Evolutionary conservation across 2,113 vertebrate species (phyloP), one percentile per base, ranked within the genome.

Genomic region (Eulacestoma nigropectus): DNA sequence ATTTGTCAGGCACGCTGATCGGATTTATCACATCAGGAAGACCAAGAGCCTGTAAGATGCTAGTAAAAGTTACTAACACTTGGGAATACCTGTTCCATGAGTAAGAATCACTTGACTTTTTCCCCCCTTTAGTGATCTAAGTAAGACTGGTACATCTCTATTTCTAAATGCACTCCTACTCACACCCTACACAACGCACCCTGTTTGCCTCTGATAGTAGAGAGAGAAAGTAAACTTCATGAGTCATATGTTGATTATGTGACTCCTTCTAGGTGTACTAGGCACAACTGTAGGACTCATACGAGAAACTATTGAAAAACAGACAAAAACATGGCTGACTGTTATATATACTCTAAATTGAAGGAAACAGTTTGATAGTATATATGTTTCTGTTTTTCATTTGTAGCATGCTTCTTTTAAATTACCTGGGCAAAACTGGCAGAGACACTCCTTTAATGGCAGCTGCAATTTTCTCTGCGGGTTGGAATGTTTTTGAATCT

Each of bases 401-500:
- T 97, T 97, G 94, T 97, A 99, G 99, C 95, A 99, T 99, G 99
- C 98, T 99, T 96, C 98, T 99, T 97, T 98, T 99, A 88, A 99
- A 99, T 98, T 99, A 99, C 97, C 97, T 99, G 97, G 99, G 99
- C 37, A 99, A 98, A 90, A 98, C 97, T 93, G 99, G 99, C 56
- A 97, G 96, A 89, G 98, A 98, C 97, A 99, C 99, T 63, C 99
- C 98, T 94, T 97, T 99, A 98, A 99, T 98, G 95, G 99, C 99
- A 59, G 99, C 99, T 25, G 99, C 98, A 63, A 98, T 99, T 72
- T 99, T 99, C 97, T 99, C 99, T 63, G 99, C 99, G 22, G 99
- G 99, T 96, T 99, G 99, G 99, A 99, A 99, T 96, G 99, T 98
- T 64, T 99, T 99, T 93, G 99, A 99, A 95, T 99, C 99, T 97